Percentiles rank a stretch among this genome's conserved stretches.
These are phyloP conservation scores for Ecliptopera silaceata DNA, from an alignment of 2,888 invertebrate genomes.

Conservation along the genomic window DNA sequence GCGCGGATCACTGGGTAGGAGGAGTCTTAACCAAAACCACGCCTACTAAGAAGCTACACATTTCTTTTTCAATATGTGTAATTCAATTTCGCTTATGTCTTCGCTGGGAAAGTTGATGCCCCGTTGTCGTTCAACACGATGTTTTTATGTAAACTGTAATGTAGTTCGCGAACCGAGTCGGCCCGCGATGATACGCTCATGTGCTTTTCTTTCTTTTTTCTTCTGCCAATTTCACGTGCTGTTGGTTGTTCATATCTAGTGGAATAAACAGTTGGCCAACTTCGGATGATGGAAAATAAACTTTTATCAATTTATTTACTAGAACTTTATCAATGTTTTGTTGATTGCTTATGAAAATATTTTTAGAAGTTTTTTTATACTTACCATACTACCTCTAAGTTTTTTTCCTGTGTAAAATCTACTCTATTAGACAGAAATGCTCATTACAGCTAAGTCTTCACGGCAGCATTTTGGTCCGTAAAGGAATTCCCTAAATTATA, in stretches of 20 bases:
- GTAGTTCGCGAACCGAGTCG: constrained; percentile 79
- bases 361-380: no score
- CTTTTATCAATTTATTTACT: constrained; percentile 10
- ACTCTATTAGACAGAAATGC: constrained; percentile 17
- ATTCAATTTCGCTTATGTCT: constrained; percentile 84
- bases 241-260: constrained; percentile 68
- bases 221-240: constrained; percentile 75
- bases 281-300: constrained; percentile 41
- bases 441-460: constrained; percentile 21
- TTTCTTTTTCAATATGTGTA: constrained; percentile 84
- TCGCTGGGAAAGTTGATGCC: constrained; percentile 83
- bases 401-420: background rate
- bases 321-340: no score
- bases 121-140: constrained; percentile 82
- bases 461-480: constrained; percentile 51
- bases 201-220: constrained; percentile 73
- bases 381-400: no score
- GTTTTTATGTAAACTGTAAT: constrained; percentile 84
- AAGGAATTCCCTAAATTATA: constrained; percentile 81
- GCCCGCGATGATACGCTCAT: constrained; percentile 68
- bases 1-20: constrained; percentile 76
- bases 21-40: constrained; percentile 76
- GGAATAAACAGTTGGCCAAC: constrained; percentile 48
- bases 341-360: no score
- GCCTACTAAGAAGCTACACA: constrained; percentile 82